phyloP scores from a whole-genome alignment of 2,113 vertebrate species.

The Pseudopipra pipra region DNA sequence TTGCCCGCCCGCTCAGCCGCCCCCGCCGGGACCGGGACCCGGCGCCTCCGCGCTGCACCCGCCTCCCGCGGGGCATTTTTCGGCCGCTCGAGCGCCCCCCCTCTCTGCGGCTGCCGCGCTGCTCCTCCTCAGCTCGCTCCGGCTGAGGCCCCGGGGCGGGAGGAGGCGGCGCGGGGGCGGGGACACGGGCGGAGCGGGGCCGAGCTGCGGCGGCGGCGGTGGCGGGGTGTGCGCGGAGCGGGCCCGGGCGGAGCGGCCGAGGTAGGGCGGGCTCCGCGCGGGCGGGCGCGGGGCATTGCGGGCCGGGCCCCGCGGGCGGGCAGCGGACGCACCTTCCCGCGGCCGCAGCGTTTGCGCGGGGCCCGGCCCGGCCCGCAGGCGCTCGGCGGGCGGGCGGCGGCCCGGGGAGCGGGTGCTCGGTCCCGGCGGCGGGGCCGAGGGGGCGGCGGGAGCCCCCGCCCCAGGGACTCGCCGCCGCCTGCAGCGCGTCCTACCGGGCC shows the following conservation, averaged over 20 bases:
- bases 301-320: too few relatives aligned
- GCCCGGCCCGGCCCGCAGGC: too few relatives aligned
- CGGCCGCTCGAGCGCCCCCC: too few relatives aligned
- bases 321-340: too few relatives aligned
- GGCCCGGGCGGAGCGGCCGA: neutral
- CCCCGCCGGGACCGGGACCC: neutral
- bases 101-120: rapidly evolving
- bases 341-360: too few relatives aligned
- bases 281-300: too few relatives aligned
- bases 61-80: neutral
- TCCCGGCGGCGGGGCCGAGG: neutral
- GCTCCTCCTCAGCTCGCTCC: rapidly evolving
- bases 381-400: too few relatives aligned
- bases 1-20: too few relatives aligned
- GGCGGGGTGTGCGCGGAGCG: neutral
- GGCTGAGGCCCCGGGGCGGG: rapidly evolving
- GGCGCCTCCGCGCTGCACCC: too few relatives aligned
- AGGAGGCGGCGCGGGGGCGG: rapidly evolving
- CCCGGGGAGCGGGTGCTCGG: neutral
- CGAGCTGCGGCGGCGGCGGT: too few relatives aligned
- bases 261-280: too few relatives aligned
- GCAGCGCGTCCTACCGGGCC: neutral
- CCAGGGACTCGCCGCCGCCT: neutral
- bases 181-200: neutral
- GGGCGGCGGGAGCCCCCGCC: neutral